Percentiles rank a stretch among this genome's conserved stretches.
Conservation (phyloP, 1,140 invertebrate species). For the Ips nitidus region DNA sequence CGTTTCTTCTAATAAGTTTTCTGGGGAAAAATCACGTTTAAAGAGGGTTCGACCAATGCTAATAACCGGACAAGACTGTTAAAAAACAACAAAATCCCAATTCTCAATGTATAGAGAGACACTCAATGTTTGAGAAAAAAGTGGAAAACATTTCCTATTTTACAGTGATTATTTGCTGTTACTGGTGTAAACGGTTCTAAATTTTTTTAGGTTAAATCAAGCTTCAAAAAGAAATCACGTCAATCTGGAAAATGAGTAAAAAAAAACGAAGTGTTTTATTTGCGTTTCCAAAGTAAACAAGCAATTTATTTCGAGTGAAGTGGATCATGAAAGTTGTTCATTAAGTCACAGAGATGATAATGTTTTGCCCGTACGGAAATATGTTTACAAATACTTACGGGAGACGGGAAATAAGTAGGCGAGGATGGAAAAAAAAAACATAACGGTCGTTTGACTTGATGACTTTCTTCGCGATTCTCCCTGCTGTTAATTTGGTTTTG, state of each 20-base stretch:
- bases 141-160: too few species aligned
- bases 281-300: conserved; percentile 12
- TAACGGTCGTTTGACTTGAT: too few species aligned
- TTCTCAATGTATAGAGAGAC: too few species aligned
- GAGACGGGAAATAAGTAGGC: neutral
- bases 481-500: neutral
- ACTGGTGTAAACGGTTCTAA: too few species aligned
- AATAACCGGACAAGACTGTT: too few species aligned
- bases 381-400: neutral
- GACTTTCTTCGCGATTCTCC: too few species aligned
- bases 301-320: conserved; percentile 9
- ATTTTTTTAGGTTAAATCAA: neutral
- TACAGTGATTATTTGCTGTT: too few species aligned
- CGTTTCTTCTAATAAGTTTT: too few species aligned
- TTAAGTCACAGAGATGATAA: neutral
- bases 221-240: conserved; percentile 2
- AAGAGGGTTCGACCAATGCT: too few species aligned
- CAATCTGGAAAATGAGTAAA: conserved; percentile 2
- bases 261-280: conserved; percentile 17
- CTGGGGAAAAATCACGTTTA: too few species aligned
- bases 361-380: neutral
- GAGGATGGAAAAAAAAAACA: neutral
- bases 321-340: conserved; percentile 16
- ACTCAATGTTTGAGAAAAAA: too few species aligned
- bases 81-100: too few species aligned